Evolutionary conservation across 2,113 vertebrate species (phyloP).

Genomic region (Bostrychus sinensis): DNA sequence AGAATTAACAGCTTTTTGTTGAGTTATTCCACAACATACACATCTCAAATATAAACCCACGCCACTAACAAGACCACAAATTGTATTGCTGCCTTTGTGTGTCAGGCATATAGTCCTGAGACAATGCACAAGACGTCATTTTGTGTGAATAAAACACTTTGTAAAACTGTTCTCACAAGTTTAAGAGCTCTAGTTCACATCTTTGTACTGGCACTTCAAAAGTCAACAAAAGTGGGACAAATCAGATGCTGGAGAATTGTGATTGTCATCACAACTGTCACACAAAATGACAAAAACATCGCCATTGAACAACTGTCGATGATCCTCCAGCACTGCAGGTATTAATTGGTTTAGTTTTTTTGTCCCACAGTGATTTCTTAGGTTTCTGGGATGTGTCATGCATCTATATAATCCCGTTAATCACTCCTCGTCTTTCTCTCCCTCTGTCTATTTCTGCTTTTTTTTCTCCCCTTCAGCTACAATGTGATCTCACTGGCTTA

Average conservation of each 20-base stretch:
- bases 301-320: background rate
- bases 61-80: no score
- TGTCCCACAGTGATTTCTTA: slow-evolving; percentile 11
- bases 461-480: slow-evolving; percentile 5
- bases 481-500: slow-evolving; percentile 36
- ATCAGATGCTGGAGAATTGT: background rate
- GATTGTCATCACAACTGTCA: background rate
- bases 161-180: background rate
- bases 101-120: background rate
- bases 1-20: no score
- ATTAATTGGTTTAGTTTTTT: slow-evolving; percentile 29
- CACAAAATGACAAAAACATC: background rate
- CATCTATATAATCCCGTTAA: slow-evolving; percentile 50
- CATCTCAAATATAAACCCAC: no score
- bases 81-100: no score
- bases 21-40: no score
- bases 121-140: background rate
- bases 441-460: background rate
- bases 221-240: background rate
- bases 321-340: slow-evolving; percentile 5
- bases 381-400: slow-evolving; percentile 30
- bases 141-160: background rate
- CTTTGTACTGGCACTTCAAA: background rate
- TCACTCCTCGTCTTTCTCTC: slow-evolving; percentile 18
- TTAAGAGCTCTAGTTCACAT: background rate